These are phyloP conservation scores for Macrophya annulata DNA, from an alignment of 2,888 invertebrate genomes.

Conservation along the genomic window DNA sequence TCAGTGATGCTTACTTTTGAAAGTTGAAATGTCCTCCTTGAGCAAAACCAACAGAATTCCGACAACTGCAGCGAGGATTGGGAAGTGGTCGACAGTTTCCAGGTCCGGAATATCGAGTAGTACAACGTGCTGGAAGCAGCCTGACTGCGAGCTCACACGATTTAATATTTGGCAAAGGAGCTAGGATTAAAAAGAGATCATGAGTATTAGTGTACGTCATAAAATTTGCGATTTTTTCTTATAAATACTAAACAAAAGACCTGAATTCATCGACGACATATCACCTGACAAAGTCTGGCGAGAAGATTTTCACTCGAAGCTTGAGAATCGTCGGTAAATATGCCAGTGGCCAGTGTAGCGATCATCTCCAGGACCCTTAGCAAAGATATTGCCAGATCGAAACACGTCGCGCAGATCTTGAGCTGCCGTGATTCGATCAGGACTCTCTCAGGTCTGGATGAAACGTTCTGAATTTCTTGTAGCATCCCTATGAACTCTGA, in stretches of 20 bases:
- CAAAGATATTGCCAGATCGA: constrained; percentile 89
- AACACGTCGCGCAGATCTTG: constrained; percentile 92
- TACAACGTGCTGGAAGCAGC: constrained; percentile 85
- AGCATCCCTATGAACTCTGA: constrained; percentile 93
- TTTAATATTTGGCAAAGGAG: constrained; percentile 91
- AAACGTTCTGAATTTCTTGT: constrained; percentile 89
- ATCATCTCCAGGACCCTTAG: constrained; percentile 92
- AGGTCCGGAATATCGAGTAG: constrained; percentile 84
- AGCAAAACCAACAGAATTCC: constrained; percentile 85
- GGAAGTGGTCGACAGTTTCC: constrained; percentile 86
- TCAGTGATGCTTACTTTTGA: constrained; percentile 74
- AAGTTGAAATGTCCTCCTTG: constrained; percentile 79
- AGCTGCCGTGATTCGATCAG: constrained; percentile 88
- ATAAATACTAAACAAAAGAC: background rate
- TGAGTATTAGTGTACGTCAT: constrained; percentile 41
- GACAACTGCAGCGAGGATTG: constrained; percentile 85
- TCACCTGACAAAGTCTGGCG: constrained; percentile 85
- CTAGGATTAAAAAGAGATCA: constrained; percentile 75
- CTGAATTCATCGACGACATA: constrained; percentile 3
- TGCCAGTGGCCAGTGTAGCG: constrained; percentile 83
- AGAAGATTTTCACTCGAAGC: constrained; percentile 88
- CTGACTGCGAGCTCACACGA: constrained; percentile 88
- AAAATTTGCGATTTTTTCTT: constrained; percentile 21
- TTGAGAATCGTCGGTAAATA: constrained; percentile 85
- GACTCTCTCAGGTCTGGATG: constrained; percentile 82